Percentiles rank a stretch among this genome's conserved stretches.
Evolutionary conservation across 2,113 vertebrate genomes (phyloP).

Genomic region (Poeciliopsis prolifica): DNA sequence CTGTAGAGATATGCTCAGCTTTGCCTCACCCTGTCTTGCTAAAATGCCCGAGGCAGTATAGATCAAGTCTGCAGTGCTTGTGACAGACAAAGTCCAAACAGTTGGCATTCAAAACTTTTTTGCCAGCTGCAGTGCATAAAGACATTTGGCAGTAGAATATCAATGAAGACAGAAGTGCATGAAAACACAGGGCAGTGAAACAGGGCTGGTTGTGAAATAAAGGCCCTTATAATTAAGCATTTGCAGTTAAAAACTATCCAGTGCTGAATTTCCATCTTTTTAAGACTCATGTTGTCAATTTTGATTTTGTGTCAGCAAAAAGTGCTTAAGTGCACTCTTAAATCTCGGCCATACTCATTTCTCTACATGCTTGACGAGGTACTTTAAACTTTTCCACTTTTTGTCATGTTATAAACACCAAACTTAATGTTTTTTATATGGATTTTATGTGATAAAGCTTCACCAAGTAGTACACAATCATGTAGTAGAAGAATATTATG

Average conservation of each 20-base stretch:
- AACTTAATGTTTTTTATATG: too few species aligned
- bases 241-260: background rate
- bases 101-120: constrained; percentile 45
- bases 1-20: constrained; percentile 63
- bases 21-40: constrained; percentile 55
- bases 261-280: background rate
- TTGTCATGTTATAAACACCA: too few species aligned
- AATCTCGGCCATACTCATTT: too few species aligned
- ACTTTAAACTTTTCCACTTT: too few species aligned
- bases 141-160: constrained; percentile 17
- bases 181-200: background rate
- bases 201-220: background rate
- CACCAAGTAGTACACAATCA: too few species aligned
- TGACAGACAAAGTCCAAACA: constrained; percentile 50
- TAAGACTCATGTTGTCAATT: background rate
- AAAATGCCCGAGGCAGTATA: constrained; percentile 49
- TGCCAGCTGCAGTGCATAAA: constrained; percentile 43
- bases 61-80: constrained; percentile 37
- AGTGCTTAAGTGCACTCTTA: background rate
- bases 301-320: background rate
- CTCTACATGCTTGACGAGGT: too few species aligned
- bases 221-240: background rate
- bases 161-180: constrained; percentile 10
- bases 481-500: too few species aligned
- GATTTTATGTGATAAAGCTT: too few species aligned